Percentiles rank a stretch among this genome's conserved stretches.
These are phyloP conservation scores for Sebastes cheni DNA, from an alignment of 2,797 vertebrate genomes.

Conservation along the genomic window DNA sequence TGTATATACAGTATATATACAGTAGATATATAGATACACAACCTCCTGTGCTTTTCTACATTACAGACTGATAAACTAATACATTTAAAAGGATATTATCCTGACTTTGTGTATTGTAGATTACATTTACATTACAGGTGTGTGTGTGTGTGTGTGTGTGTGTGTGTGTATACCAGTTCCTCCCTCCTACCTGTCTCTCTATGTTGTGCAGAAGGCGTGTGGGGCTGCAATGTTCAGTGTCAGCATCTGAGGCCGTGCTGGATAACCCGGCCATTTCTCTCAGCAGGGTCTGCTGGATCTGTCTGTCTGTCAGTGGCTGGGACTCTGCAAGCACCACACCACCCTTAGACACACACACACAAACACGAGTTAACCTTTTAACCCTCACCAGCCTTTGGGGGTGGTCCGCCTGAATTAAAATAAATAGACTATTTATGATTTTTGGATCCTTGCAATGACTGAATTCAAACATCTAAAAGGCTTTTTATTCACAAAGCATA, in stretches of 20 bases:
- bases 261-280: slow-evolving; percentile 83
- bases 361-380: slow-evolving; percentile 5
- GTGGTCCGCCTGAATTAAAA: neutral
- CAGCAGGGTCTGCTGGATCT: slow-evolving; percentile 86
- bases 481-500: neutral
- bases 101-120: neutral
- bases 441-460: neutral
- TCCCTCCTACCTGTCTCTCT: slow-evolving; percentile 90
- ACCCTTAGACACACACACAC: slow-evolving; percentile 75
- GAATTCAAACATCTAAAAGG: neutral
- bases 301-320: slow-evolving; percentile 84
- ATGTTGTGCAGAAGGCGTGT: slow-evolving; percentile 92
- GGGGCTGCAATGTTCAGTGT: slow-evolving; percentile 92
- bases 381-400: neutral
- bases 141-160: neutral
- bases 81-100: neutral
- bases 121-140: neutral
- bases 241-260: slow-evolving; percentile 81
- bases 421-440: neutral
- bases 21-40: neutral
- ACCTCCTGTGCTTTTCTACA: neutral
- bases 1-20: neutral
- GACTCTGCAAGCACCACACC: slow-evolving; percentile 88
- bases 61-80: neutral
- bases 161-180: neutral